Evolutionary conservation across 2,113 vertebrate species (phyloP), one percentile per base, ranked within the genome.

Genomic region (Phylloscopus trochiloides): DNA sequence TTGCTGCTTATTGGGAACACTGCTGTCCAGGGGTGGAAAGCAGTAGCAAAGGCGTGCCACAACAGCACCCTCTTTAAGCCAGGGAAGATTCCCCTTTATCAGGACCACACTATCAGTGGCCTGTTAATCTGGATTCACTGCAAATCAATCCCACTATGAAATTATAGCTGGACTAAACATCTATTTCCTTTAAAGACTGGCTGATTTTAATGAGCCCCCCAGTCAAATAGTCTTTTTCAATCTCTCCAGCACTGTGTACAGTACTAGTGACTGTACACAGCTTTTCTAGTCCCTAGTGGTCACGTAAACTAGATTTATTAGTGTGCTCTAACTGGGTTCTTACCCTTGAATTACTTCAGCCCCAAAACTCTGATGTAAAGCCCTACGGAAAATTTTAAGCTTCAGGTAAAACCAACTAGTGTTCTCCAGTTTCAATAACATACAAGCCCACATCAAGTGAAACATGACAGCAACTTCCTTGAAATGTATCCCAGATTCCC

Each of bases 401-500:
- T 71, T 93, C 57, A 94, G 93, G 92, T 83, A 80, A 94, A 96
- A 92, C 51, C n/a, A 90, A 71, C 20, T 40, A 74, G 86, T 65
- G 36, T 42, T 90, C 93, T 96, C 82, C 61, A 90, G 57, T 93
- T 94, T 96, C 93, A 94, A 40, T 50, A 94, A 88, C 78, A 86
- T 54, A 96, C 62, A 74, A 48, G 72, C 25, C 72, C 76, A 83
- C 86, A 93, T 88, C 43, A 71, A 96, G 63, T 74, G 48, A 91
- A 96, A 96, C 80, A 91, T 42, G 89, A 87, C 96, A 95, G 89
- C 3, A 3, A 86, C 91, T 96, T 94, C 94, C 91, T 95, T 94
- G 90, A 96, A 95, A 92, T 16, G 11, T 42, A 90, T 81, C 68
- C 82, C 88, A 90, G 43, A 86, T 81, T 88, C 52, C 52, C 80